These are phyloP conservation scores for Megathymus violae DNA, from an alignment of 1,140 invertebrate species.

Conservation along the genomic window DNA sequence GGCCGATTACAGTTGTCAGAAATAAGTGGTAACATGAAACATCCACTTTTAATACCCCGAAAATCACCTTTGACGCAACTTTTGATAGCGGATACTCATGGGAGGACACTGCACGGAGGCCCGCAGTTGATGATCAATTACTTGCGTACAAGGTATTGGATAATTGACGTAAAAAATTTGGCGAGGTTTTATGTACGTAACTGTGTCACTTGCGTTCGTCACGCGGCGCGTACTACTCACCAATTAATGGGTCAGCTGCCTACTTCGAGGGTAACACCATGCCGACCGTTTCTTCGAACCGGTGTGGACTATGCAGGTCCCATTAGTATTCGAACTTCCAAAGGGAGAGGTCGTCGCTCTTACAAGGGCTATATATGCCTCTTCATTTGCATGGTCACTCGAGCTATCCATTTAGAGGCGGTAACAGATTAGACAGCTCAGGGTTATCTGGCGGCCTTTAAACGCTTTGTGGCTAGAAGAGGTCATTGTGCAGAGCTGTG, in stretches of 20 bases:
- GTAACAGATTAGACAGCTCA: conserved; percentile 35
- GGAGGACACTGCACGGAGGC: conserved; percentile 35
- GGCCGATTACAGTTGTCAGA: conserved; percentile 26
- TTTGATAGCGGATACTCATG: conserved; percentile 36
- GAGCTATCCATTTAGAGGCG: conserved; percentile 35
- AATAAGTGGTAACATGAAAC: conserved; percentile 28
- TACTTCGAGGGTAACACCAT: conserved; percentile 9
- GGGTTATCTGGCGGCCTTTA: conserved; percentile 39
- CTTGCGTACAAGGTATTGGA: conserved; percentile 38
- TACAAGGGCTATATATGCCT: conserved; percentile 35
- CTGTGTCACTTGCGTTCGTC: conserved; percentile 32
- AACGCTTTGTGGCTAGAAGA: conserved; percentile 40
- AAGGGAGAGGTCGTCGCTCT: conserved; percentile 34
- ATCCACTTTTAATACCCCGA: conserved; percentile 37
- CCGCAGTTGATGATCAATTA: conserved; percentile 37
- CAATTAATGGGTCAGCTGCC: conserved; percentile 37
- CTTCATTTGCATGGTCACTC: conserved; percentile 36
- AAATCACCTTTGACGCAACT: conserved; percentile 33
- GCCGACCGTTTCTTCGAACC: conserved; percentile 25
- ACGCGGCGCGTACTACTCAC: conserved; percentile 5
- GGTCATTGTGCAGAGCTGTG: conserved; percentile 35
- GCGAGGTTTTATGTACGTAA: conserved; percentile 19
- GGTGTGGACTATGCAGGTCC: conserved; percentile 37
- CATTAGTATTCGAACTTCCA: conserved; percentile 32
- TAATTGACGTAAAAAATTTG: conserved; percentile 29